phyloP scores from a whole-genome alignment of 2,113 vertebrate genomes.

The Etia nguti region DNA sequence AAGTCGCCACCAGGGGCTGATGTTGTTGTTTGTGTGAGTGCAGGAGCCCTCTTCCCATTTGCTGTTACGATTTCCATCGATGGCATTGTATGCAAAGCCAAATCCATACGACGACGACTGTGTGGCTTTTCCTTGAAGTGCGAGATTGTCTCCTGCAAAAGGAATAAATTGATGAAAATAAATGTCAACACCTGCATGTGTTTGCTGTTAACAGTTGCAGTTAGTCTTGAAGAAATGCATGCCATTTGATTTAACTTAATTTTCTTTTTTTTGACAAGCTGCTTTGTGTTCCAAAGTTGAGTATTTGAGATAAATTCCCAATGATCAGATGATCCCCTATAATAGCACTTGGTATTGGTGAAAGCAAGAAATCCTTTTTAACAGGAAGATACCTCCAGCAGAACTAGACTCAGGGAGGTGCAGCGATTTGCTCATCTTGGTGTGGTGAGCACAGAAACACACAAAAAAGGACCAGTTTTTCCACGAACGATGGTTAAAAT shows the following conservation, averaged over 20 bases:
- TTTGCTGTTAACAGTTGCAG: background rate
- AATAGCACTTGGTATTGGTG: background rate
- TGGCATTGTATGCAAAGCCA: background rate
- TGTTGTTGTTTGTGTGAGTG: background rate
- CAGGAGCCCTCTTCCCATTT: background rate
- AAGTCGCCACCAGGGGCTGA: constrained; percentile 46
- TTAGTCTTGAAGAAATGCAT: background rate
- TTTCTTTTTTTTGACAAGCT: no score
- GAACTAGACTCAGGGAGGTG: background rate
- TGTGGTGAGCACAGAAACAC: background rate
- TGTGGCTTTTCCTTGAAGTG: constrained; percentile 36
- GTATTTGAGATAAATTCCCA: background rate
- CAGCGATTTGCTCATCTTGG: background rate
- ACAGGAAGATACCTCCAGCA: background rate
- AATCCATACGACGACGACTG: background rate
- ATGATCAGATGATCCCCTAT: background rate
- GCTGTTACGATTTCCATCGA: constrained; percentile 14
- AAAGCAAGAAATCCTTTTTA: background rate
- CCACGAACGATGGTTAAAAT: no score
- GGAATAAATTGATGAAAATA: background rate
- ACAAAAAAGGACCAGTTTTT: background rate
- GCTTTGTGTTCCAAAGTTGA: background rate
- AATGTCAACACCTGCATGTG: background rate
- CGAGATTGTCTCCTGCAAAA: constrained; percentile 25
- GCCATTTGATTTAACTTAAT: no score